Evolutionary conservation across 1,140 invertebrate species (phyloP), one percentile per base, ranked within the genome.

Genomic region (Procambarus virginalis): DNA sequence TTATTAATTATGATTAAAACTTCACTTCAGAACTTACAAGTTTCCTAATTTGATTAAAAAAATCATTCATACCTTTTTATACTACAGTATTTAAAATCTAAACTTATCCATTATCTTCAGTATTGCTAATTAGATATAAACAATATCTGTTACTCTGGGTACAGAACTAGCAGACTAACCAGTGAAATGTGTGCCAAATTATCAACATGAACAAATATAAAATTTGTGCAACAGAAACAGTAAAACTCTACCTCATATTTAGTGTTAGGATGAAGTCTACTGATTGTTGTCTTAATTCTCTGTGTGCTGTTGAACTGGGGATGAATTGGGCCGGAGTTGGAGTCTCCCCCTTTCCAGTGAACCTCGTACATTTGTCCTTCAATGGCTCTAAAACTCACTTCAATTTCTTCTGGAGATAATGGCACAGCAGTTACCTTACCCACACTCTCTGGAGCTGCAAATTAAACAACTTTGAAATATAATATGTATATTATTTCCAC

Each of bases 371-470:
- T 45, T 45, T 88, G 64, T 12, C 68, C 86, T 48, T 60, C 51
- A 6, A 22, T 14, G 20, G 64, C 60, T 14, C 58, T 34, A 55
- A 88, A 88, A n/a, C 68, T 75, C 12, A 88, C 64, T 22, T 58
- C n/a, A 46, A 88, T 81, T 81, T 88, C 86, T 45, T 88, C 86
- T 8, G 86, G 86, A 2, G 78, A 81, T 17, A 88, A 22, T 22
- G 78, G 78, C 12, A 55, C n/a, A 17, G 79, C 78, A n/a, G 78
- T 82, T 64, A 88, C 86, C 34, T 81, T 22, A 8, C 60, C 86
- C 4, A 88, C 86, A 58, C 86, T 58, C 49, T 88, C 79, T 6
- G 86, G 86, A 2, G 86, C 86, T 88, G 86, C 10, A n/a, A 51
- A 17, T 55, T 55, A 55, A 55, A 55, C 51, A 55, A 34, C 34